Evolutionary conservation across 1,140 invertebrate species (phyloP).

Genomic region (Apis laboriosa): DNA sequence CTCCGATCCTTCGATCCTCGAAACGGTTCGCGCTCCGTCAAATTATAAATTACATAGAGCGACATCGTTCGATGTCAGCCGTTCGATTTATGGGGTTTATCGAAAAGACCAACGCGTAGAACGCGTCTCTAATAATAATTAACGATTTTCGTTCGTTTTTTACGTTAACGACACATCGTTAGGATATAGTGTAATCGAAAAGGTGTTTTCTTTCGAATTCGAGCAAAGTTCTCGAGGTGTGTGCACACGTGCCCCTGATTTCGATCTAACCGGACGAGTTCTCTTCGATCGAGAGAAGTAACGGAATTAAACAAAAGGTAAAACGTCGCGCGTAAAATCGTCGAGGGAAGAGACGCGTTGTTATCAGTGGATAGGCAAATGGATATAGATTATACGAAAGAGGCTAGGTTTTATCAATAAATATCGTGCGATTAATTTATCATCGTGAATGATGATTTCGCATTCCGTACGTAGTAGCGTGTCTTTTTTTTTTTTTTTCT

Average conservation of each 20-base stretch:
- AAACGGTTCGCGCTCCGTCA: neutral
- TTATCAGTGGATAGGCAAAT: neutral
- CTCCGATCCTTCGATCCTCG: neutral
- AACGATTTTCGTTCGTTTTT: neutral
- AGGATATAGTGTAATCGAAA: neutral
- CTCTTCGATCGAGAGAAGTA: neutral
- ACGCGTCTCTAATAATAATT: neutral
- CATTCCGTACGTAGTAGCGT: neutral
- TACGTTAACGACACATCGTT: neutral
- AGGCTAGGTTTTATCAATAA: neutral
- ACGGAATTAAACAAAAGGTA: neutral
- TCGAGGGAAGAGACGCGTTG: neutral
- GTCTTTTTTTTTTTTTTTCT: neutral
- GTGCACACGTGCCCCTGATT: neutral
- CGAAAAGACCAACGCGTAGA: neutral
- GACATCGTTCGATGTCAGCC: too few relatives aligned
- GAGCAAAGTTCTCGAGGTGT: neutral
- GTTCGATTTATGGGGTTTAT: neutral
- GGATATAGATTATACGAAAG: neutral
- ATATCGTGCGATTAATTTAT: constrained; percentile 12
- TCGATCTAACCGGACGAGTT: neutral
- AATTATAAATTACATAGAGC: neutral
- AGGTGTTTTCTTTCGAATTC: neutral
- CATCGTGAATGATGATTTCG: neutral
- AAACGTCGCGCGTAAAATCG: too few relatives aligned